Base-by-base conservation (phyloP, 1,140 invertebrate species). In the Zaprionus taronus region DNA sequence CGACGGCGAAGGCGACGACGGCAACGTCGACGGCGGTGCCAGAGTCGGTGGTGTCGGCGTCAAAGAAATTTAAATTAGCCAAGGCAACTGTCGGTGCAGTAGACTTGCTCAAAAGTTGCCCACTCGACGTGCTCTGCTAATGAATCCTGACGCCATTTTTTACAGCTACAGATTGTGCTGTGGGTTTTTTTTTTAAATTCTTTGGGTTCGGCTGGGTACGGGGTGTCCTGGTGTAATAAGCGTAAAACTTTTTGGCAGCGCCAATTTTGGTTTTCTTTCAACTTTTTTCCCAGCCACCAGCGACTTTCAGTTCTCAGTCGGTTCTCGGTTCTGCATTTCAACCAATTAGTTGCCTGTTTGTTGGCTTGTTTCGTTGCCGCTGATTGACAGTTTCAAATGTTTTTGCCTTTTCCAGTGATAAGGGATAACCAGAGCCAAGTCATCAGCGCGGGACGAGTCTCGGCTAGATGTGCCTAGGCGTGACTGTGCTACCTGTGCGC, bases 51-150 rank as follows among this genome's bases (percentile, higher is more conserved):
- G 53, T 67, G 80, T 72, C 66, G 64, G 73, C 80, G 70, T 80
- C 79, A 85, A 91, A 90, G 80, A 86, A 90, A 90, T 90, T 90
- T 77, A 90, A 90, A 90, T 90, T 90, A 90, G 85, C 79, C 82
- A 90, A 72, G 76, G 70, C 81, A 68, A 56, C 75, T 68, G 56
- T 72, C 53, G 78, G 72, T 86, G 77, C 80, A 75, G 72, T 81
- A 72, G 78, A 78, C 81, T 69, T 62, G 77, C 72, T 78, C 53
- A 66, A 74, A 83, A 75, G 69, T 83, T 87, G 80, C 64, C 70
- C 77, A 84, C 83, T 89, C 47, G 67, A 26, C 60, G 53, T 49
- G 55, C 71, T 85, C 56, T 80, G 70, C 79, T 90, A 90, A 90
- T 90, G 85, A 90, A 90, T 90, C 86, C 81, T 85, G 85, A 90